Evolutionary conservation across 2,113 vertebrate species (phyloP).

Genomic region (Phalacrocorax pelagicus): DNA sequence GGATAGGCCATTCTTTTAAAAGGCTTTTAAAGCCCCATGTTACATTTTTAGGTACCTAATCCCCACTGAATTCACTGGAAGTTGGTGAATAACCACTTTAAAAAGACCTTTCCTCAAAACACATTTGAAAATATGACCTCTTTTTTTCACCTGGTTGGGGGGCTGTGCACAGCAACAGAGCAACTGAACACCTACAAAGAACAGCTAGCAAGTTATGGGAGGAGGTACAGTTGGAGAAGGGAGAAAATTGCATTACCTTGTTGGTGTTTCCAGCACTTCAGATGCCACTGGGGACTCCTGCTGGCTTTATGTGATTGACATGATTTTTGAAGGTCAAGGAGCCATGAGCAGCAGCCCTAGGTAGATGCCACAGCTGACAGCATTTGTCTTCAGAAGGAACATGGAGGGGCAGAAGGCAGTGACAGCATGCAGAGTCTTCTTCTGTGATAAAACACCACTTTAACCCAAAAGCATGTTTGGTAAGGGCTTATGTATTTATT

Average conservation of each 20-base stretch:
- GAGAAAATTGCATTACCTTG: not conserved
- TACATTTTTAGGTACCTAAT: not conserved
- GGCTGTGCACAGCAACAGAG: not conserved
- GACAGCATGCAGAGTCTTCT: not conserved
- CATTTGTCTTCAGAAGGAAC: not conserved
- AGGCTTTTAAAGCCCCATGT: not conserved
- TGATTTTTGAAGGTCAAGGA: not conserved
- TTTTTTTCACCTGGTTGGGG: not conserved
- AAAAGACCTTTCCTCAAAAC: not conserved
- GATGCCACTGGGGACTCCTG: not conserved
- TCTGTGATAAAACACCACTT: fast-evolving
- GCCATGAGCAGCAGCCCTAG: not conserved
- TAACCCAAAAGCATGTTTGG: not conserved
- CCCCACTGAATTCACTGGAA: not conserved
- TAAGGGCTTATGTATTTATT: not conserved
- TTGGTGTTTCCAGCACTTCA: not conserved
- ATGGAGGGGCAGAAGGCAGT: not conserved
- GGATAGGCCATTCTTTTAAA: not conserved
- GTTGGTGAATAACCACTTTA: not conserved
- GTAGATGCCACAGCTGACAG: not conserved
- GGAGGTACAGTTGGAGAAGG: not conserved
- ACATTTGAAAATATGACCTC: not conserved
- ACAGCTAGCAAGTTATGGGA: not conserved
- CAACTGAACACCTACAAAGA: not conserved
- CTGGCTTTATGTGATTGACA: not conserved